A percentile compares a stretch with the other conserved stretches of the same genome.
Evolutionary conservation across 2,888 invertebrate species (phyloP).

Genomic region (Hymenopus coronatus): DNA sequence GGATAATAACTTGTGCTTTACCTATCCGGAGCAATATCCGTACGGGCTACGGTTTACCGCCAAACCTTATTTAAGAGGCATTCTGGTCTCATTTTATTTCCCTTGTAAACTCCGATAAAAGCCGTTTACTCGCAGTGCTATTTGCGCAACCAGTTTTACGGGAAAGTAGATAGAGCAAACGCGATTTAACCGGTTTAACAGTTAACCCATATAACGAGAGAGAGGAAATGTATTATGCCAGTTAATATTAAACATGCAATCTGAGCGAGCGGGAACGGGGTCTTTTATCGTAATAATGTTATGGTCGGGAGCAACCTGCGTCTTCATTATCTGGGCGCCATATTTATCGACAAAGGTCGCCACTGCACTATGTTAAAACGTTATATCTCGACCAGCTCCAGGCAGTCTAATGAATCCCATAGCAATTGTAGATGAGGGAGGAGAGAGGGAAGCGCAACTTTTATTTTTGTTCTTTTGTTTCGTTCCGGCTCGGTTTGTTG

Average conservation of each 20-base stretch:
- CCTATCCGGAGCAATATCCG: not conserved
- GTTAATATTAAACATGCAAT: not conserved
- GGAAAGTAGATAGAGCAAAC: not conserved
- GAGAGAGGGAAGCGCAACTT: not conserved
- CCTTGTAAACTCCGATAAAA: slow-evolving; percentile 17
- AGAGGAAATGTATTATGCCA: not conserved
- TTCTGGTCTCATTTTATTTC: slow-evolving; percentile 15
- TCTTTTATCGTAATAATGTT: not conserved
- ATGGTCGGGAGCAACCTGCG: not conserved
- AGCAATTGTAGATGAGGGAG: not conserved
- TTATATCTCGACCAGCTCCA: not conserved
- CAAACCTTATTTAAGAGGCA: slow-evolving; percentile 2
- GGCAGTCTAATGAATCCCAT: not conserved
- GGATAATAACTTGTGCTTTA: no score
- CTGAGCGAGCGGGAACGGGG: not conserved
- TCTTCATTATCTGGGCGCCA: not conserved
- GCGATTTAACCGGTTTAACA: not conserved
- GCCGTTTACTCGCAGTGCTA: not conserved
- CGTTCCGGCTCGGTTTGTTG: no score
- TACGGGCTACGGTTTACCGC: not conserved
- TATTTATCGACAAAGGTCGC: not conserved
- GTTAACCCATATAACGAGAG: not conserved
- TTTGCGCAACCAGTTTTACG: slow-evolving; percentile 13
- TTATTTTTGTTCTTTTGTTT: not conserved
- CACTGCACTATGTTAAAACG: not conserved